phyloP scores from a whole-genome alignment of 2,888 invertebrate genomes.

The Linnaemya tessellans region DNA sequence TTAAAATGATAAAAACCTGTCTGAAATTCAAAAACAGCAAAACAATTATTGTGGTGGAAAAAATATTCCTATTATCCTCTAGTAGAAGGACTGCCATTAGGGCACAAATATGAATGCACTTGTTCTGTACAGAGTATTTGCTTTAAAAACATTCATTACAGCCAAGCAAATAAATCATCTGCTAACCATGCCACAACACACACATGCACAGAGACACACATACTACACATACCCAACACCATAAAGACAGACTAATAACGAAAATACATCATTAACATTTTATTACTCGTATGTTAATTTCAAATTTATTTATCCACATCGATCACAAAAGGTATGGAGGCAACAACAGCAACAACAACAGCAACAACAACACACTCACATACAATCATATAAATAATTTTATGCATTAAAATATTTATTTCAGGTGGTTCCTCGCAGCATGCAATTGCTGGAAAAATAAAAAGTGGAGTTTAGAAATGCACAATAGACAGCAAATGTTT shows the following conservation, averaged over 20 bases:
- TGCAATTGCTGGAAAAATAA: not conserved
- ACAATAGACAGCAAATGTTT: not conserved
- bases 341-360: not conserved
- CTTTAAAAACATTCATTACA: slow-evolving; percentile 29
- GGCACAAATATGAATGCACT: slow-evolving; percentile 6
- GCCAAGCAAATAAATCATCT: slow-evolving; percentile 32
- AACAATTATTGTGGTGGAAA: not conserved
- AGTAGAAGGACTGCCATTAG: not conserved
- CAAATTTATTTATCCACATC: slow-evolving; percentile 54
- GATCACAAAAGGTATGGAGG: slow-evolving; percentile 28
- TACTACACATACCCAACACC: too few species aligned
- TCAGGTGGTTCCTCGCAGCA: slow-evolving; percentile 13
- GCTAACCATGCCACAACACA: not conserved
- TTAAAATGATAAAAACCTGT: not conserved
- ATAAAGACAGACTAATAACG: not conserved
- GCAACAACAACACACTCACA: too few species aligned
- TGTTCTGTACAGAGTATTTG: not conserved
- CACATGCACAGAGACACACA: not conserved
- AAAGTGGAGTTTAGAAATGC: not conserved
- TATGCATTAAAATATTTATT: slow-evolving; percentile 35
- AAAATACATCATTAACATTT: slow-evolving; percentile 54
- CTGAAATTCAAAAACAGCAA: slow-evolving; percentile 9
- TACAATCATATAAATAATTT: not conserved
- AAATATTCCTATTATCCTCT: slow-evolving; percentile 29
- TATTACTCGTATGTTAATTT: slow-evolving; percentile 61